phyloP scores from a whole-genome alignment of 2,113 vertebrate genomes.

The Ophthalmolycus amberensis region DNA sequence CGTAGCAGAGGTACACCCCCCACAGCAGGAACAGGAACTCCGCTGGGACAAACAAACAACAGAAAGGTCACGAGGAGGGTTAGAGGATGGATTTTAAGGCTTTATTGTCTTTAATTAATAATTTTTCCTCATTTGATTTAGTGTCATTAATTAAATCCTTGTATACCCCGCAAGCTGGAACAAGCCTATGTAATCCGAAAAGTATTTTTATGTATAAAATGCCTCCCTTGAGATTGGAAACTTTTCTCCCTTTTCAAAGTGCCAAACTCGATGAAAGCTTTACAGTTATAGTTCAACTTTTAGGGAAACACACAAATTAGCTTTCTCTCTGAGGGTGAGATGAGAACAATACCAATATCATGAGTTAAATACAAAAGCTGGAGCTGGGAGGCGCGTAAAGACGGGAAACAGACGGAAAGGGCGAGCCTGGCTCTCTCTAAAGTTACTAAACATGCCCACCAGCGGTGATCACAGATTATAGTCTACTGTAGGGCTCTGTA shows the following conservation, averaged over 20 bases:
- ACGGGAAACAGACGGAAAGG: neutral
- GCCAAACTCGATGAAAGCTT: neutral
- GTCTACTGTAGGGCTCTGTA: neutral
- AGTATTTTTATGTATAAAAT: neutral
- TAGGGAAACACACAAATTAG: conserved; percentile 4
- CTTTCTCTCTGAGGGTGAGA: neutral
- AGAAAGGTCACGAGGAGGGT: neutral
- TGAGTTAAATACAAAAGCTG: neutral
- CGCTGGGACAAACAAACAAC: conserved; percentile 82
- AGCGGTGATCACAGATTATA: neutral
- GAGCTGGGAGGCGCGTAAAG: neutral
- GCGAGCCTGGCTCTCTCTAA: neutral
- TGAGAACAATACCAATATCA: neutral
- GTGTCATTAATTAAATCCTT: neutral
- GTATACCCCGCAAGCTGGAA: neutral
- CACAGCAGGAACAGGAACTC: conserved; percentile 98
- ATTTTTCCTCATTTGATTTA: neutral
- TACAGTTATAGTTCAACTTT: neutral
- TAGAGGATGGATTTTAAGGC: neutral
- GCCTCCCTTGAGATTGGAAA: neutral
- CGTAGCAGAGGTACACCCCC: conserved; percentile 97
- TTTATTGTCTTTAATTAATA: neutral
- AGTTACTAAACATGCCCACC: neutral
- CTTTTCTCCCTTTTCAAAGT: neutral
- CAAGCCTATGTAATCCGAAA: neutral